phyloP scores from a whole-genome alignment of 2,888 invertebrate species.

The Sarcophaga rosellei region DNA sequence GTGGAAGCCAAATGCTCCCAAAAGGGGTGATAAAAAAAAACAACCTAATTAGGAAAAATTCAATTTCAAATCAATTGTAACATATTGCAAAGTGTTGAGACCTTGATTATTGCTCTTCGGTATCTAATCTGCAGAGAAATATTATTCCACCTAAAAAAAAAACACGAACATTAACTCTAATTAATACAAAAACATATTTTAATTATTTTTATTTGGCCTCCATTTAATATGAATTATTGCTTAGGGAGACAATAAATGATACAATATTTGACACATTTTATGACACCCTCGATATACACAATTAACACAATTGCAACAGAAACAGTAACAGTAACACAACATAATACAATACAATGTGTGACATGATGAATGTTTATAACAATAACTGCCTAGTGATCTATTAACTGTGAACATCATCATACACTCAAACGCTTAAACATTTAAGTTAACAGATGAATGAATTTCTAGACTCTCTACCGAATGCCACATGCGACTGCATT shows the following conservation, averaged over 20 bases:
- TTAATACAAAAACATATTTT: too few relatives aligned
- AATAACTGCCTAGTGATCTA: not conserved
- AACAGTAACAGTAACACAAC: too few relatives aligned
- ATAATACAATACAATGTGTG: not conserved
- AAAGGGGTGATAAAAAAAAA: too few relatives aligned
- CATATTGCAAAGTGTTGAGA: too few relatives aligned
- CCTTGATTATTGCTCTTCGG: too few relatives aligned
- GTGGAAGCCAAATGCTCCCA: too few relatives aligned
- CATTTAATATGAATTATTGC: not conserved
- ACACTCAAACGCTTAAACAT: not conserved
- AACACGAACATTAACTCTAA: not conserved
- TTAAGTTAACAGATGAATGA: not conserved
- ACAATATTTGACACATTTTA: slow-evolving; percentile 3
- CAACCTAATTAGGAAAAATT: too few relatives aligned
- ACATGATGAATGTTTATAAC: not conserved
- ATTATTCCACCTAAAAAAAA: too few relatives aligned
- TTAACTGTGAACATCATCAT: not conserved
- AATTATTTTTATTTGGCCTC: not conserved
- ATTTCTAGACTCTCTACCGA: not conserved
- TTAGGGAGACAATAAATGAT: not conserved
- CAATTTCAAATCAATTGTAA: too few relatives aligned
- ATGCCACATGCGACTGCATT: not conserved
- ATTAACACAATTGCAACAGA: not conserved
- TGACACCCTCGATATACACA: not conserved
- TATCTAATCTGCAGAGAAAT: too few relatives aligned